Base-by-base conservation (phyloP, 2,888 invertebrate genomes). In the Drosophila eohydei region DNA sequence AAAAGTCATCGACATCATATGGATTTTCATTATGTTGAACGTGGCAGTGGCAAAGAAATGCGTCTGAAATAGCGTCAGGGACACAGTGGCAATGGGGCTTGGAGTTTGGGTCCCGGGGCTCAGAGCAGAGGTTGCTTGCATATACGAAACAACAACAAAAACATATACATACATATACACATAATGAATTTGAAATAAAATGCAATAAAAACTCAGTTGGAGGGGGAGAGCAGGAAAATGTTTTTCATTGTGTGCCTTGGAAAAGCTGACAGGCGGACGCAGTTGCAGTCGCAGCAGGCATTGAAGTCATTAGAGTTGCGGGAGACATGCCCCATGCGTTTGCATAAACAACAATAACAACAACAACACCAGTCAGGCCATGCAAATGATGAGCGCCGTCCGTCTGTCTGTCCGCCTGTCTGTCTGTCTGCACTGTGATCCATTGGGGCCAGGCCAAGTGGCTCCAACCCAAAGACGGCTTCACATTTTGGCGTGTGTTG, bases 281-380 rank as follows among this genome's bases (percentile, higher is more conserved):
- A 21, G 6, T 3, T 41, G 54, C 28, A 46, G 59, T 32, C 71
- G 62, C 70, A 64, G 76, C 62, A 60, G 88, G 57, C 81, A 71
- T 71, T 73, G 72, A 69, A 88, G 77, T 88, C 83, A 85, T 85
- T 80, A 72, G 88, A 84, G 90, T 84, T 88, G 84, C 84, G 90
- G 90, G 90, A 84, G 84, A 84, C 84, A 84, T 84, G 84, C 84
- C 84, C 84, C 84, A 84, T 84, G 84, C 84, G 90, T 90, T 83
- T 85, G 89, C 88, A 82, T 76, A 74, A 79, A 59, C 82, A 84
- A 71, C 81, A 83, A 41, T 58, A 87, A 51, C 54, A 71, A 48
- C 61, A 58, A 16, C 46, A 46, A 12, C 21, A 26, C 12, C 46
- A 60, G 52, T 50, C 68, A 63, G 43, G 44, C 57, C 72, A 80